Evolutionary conservation across 1,140 invertebrate species (phyloP), one percentile per base, ranked within the genome.

Genomic region (Tenebrio molitor): DNA sequence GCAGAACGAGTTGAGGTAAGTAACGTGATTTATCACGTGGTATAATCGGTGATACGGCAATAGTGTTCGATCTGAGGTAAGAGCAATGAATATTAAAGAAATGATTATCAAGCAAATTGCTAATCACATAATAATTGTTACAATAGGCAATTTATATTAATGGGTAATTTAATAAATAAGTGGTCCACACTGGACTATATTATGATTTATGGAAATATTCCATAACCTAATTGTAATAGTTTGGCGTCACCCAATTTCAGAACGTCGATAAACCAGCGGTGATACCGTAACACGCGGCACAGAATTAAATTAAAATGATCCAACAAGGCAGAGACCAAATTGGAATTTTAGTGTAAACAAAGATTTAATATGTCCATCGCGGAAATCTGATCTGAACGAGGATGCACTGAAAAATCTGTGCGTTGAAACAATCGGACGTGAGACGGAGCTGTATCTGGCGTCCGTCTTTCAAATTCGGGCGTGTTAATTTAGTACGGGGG

Each of bases 181-280:
- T 34, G 50, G 21, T 29, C 21, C 23, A 58, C 50, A 58, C 50
- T 58, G 50, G 50, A 58, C 50, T 33, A 25, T 1, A 12, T 58
- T 58, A 58, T 58, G 50, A 58, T 58, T 58, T 58, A 58, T 58
- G 50, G 50, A 58, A 58, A 58, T 58, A 23, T 58, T 58, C 50
- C 50, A 58, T 58, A 58, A 58, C 50, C 50, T 58, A 58, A 58
- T 58, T 58, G 50, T 58, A 58, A 58, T 58, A 58, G 50, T 58
- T 58, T 29, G 50, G 50, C 21, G 50, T 58, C 50, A 58, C 50
- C 50, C 50, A 58, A 58, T 58, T 58, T 15, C 50, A 58, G 50
- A 58, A 58, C 23, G 50, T 58, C 50, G 23, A 58, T 58, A 58
- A 58, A 58, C 21, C 50, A 29, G 21, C 21, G 23, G 50, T 58